Base-by-base conservation (phyloP, 1,140 invertebrate genomes). In the Streblospio benedicti region DNA sequence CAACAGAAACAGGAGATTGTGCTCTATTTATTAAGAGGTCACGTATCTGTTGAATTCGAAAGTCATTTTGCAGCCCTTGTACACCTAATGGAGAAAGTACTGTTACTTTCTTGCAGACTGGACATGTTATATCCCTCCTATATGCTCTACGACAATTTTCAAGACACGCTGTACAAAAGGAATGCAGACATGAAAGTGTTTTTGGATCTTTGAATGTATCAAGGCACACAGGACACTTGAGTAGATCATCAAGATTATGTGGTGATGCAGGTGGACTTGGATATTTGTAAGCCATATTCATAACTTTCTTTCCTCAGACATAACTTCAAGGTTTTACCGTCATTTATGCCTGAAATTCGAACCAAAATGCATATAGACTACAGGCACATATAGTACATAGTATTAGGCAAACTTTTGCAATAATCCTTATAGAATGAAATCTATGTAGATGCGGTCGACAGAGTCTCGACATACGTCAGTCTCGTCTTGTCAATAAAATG, bases 151-250 rank as follows among this genome's bases (percentile, higher is more conserved):
- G 23, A 51, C 60, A 14, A 87, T 63, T 73, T 18, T 80, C 77
- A 16, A 87, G 76, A 61, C 85, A 87, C 14, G 77, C 67, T 30
- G 80, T 68, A 50, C 72, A 74, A 61, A 71, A 74, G 14, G 72
- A 65, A 61, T 74, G 72, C 1, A 71, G 53, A 44, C 72, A 74
- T 0, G 71, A 67, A 1, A 74, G 61, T 9, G 61, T 65, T 32
- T 63, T 65, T 2, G 72, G 71, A 20, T 69, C 63, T 9, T 52
- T 63, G 52, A 67, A 72, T 20, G 60, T 60, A 23, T 70, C 70
- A 28, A 67, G 62, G 43, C 72, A 74, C 30, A 73, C 64, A 2
- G 63, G 55, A 56, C 72, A 74, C 5, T 63, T 68, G 5, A 74
- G 60, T 43, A 71, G 65, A 12, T 68, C 69, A 16, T 31, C 32